A percentile compares a stretch with the other conserved stretches of the same genome.
These are phyloP conservation scores for Epinephelus lanceolatus DNA, from an alignment of 2,113 vertebrate species.

Conservation along the genomic window DNA sequence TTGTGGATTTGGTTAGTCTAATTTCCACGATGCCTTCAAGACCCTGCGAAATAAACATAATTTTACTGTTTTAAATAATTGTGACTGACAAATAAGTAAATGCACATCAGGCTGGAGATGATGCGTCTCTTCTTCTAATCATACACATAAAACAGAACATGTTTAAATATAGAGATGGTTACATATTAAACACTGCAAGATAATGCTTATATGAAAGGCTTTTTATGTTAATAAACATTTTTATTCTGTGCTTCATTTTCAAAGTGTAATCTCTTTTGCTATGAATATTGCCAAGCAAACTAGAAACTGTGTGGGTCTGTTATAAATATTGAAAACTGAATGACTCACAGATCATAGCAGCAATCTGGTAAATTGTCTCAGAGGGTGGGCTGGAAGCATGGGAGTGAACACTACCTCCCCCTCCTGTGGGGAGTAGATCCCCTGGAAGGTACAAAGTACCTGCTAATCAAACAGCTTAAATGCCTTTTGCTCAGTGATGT, in stretches of 20 bases:
- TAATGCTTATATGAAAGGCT: not conserved
- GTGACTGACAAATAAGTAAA: slow-evolving; percentile 22
- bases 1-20: slow-evolving; percentile 35
- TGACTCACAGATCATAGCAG: slow-evolving; percentile 70
- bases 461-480: slow-evolving; percentile 69
- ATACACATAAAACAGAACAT: not conserved
- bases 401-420: slow-evolving; percentile 45
- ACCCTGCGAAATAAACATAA: slow-evolving; percentile 7
- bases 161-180: slow-evolving; percentile 20
- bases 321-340: slow-evolving; percentile 62
- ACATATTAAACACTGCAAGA: slow-evolving; percentile 9
- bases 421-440: slow-evolving; percentile 59
- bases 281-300: slow-evolving; percentile 44
- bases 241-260: slow-evolving; percentile 31
- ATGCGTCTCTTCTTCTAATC: slow-evolving; percentile 19
- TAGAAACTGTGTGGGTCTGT: slow-evolving; percentile 46
- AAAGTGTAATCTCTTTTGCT: slow-evolving; percentile 22
- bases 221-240: slow-evolving; percentile 28
- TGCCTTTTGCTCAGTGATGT: slow-evolving; percentile 46
- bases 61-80: slow-evolving; percentile 30
- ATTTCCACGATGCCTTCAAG: slow-evolving; percentile 44
- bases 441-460: slow-evolving; percentile 66
- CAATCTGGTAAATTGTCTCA: slow-evolving; percentile 67
- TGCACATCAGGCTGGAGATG: not conserved
- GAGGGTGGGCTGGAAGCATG: slow-evolving; percentile 62